Base-by-base conservation (phyloP, 2,888 invertebrate genomes). In the Mimas tiliae region DNA sequence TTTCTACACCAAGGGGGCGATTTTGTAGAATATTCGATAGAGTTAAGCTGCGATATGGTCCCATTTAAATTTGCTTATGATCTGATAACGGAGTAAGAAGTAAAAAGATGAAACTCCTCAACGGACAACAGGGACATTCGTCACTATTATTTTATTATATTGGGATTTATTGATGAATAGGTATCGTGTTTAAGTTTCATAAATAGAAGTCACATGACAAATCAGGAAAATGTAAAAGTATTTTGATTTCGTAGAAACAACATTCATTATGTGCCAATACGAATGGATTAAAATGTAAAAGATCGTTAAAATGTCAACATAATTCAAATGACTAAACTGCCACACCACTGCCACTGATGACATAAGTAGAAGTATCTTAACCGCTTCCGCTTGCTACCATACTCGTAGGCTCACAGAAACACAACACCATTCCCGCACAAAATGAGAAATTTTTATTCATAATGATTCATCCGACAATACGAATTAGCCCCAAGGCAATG, bases 401-500 rank as follows among this genome's bases (percentile, higher is more conserved):
- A 14, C 11, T 14, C 48, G 2, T 48, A 16, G 16, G 48, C 8
- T 14, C 3, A n/a, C 3, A 48, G 48, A 16, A 14, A 14, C n/a
- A 9, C 50, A 27, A 38, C 38, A 38, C 38, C 38, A 50, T 9
- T 19, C 50, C 8, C 9, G 45, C 14, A 14, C 34, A 12, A 62
- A 45, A 48, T 48, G 27, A 51, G 12, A 51, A 38, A 38, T 38
- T 51, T 34, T 50, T 21, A 47, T 42, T 34, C 63, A 11, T 72
- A 78, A 77, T 82, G 79, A 83, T 81, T 74, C 80, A 78, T 77
- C 74, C 75, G 72, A 74, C 74, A 79, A 78, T 78, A 75, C 73
- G 71, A 80, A 76, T 75, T 73, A 67, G 78, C 82, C 77, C 69
- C 73, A 71, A 79, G 75, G 81, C 78, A 81, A 80, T 76, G 72